phyloP scores from a whole-genome alignment of 2,888 invertebrate species.

The Tenthredo notha region DNA sequence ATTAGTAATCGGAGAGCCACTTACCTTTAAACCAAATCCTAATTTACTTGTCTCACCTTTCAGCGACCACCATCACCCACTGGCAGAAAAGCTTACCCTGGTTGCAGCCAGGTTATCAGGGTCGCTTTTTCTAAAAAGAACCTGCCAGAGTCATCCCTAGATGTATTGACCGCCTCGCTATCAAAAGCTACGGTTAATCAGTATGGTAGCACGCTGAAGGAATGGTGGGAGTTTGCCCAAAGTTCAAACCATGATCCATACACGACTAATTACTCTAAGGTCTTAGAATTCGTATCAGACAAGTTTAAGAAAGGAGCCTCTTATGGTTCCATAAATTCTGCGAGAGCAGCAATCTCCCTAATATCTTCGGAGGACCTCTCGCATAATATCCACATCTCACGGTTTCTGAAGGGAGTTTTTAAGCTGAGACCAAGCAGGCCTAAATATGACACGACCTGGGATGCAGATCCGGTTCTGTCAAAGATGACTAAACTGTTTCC shows the following conservation, averaged over 20 bases:
- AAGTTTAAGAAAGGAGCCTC: slow-evolving; percentile 6
- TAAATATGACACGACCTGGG: no score
- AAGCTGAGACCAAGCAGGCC: no score
- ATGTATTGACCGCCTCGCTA: neutral
- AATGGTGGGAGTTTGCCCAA: neutral
- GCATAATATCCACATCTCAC: neutral
- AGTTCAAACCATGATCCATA: neutral
- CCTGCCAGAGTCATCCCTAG: neutral
- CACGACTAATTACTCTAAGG: neutral
- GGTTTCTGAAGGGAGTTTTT: neutral
- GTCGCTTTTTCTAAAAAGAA: neutral
- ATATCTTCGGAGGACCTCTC: slow-evolving; percentile 26
- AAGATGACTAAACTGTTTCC: no score
- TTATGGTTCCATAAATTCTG: neutral
- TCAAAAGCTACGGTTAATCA: neutral
- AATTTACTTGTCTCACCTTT: neutral
- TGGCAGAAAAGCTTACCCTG: slow-evolving; percentile 9
- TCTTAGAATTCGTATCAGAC: slow-evolving; percentile 12
- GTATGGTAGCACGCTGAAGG: neutral
- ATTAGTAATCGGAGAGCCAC: neutral
- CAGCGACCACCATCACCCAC: neutral
- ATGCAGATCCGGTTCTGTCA: no score
- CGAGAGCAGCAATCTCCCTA: neutral
- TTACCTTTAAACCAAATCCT: slow-evolving; percentile 1
- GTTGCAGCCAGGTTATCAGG: slow-evolving; percentile 19